Evolutionary conservation across 30 jellyfish, hydroid and myxozoan species (phyloP).

Genomic region (Hydra vulgaris): DNA sequence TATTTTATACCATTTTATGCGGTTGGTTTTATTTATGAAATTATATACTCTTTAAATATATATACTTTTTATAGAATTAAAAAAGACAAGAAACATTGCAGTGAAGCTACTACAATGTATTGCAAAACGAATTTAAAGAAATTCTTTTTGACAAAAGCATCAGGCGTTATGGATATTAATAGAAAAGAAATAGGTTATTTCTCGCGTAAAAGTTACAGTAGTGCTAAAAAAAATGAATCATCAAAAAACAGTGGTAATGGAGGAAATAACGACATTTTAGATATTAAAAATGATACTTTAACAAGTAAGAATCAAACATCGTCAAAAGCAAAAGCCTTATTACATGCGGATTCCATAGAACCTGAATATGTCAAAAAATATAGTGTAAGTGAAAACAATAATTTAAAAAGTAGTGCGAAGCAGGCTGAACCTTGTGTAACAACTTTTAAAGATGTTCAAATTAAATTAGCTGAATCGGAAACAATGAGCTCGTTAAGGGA

Average conservation of each 20-base stretch:
- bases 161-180: neutral
- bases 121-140: neutral
- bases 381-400: neutral
- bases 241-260: neutral
- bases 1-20: no score
- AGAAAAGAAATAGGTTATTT: neutral
- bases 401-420: neutral
- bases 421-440: neutral
- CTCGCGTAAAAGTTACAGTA: neutral
- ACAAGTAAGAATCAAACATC: neutral
- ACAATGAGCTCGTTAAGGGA: neutral
- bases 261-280: neutral
- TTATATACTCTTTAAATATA: no score
- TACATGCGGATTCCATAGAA: neutral
- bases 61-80: no score
- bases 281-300: neutral
- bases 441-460: neutral
- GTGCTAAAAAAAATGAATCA: neutral
- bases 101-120: neutral
- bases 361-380: neutral
- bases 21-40: no score
- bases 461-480: neutral
- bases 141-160: neutral
- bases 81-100: no score
- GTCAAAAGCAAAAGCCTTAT: neutral